Evolutionary conservation across 2,888 invertebrate species (phyloP).

Genomic region (Bombylius major): DNA sequence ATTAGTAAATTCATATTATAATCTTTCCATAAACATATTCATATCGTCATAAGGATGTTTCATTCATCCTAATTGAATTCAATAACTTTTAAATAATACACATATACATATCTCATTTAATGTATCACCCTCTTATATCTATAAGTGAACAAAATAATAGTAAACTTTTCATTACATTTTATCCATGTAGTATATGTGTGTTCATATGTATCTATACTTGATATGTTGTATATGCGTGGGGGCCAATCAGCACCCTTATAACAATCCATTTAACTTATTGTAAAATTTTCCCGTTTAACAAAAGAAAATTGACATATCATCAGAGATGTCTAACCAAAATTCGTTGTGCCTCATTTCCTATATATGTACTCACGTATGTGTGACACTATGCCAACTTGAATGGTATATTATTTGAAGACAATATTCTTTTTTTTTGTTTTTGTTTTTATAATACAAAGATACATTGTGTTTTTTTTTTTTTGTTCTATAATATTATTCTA

Average conservation of each 20-base stretch:
- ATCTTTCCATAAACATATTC: conserved; percentile 10
- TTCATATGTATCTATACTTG: not conserved
- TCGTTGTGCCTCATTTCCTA: conserved; percentile 13
- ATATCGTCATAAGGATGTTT: conserved; percentile 3
- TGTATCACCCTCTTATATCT: not conserved
- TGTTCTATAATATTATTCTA: conserved; percentile 12
- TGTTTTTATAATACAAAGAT: too few relatives aligned
- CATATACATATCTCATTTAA: not conserved
- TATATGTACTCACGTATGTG: too few relatives aligned
- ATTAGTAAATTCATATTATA: conserved; percentile 3
- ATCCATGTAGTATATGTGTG: too few relatives aligned
- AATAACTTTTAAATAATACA: conserved; percentile 3
- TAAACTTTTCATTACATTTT: too few relatives aligned
- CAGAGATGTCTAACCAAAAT: conserved; percentile 7
- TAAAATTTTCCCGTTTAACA: not conserved
- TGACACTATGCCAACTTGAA: not conserved
- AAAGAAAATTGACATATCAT: conserved; percentile 12
- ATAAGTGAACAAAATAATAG: not conserved
- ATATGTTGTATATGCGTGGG: not conserved
- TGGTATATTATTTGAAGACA: conserved; percentile 4
- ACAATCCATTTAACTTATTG: not conserved
- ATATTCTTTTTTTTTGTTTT: conserved; percentile 7
- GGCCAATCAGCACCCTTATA: conserved; percentile 2
- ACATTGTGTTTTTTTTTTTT: conserved; percentile 2
- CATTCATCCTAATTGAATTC: conserved; percentile 13